Percentiles rank a stretch among this genome's conserved stretches.
Evolutionary conservation across 2,888 invertebrate species (phyloP).

Genomic region (Eurois occulta): DNA sequence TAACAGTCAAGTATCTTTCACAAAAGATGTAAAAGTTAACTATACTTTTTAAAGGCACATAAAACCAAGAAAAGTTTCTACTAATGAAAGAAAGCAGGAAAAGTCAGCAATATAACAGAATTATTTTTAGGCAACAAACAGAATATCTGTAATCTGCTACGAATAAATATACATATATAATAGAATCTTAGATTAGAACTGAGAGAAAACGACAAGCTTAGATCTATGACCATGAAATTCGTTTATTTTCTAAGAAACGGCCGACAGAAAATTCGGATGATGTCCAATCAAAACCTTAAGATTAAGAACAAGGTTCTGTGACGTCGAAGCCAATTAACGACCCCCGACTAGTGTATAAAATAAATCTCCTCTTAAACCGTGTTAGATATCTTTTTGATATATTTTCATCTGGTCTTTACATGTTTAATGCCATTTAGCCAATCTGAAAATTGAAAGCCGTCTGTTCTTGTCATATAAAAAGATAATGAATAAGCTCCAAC

Average conservation of each 20-base stretch:
- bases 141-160: neutral
- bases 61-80: neutral
- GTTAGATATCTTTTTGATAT: neutral
- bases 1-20: neutral
- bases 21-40: neutral
- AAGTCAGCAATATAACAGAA: neutral
- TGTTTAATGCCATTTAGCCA: neutral
- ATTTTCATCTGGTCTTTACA: constrained; percentile 11
- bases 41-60: neutral
- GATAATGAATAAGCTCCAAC: constrained; percentile 12
- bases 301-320: neutral
- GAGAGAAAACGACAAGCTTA: constrained; percentile 9
- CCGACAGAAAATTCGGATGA: neutral
- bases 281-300: constrained; percentile 1
- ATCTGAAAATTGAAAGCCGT: constrained; percentile 34
- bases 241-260: neutral
- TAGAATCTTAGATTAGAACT: neutral
- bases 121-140: neutral
- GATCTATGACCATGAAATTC: neutral
- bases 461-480: constrained; percentile 30
- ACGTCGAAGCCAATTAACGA: constrained; percentile 2
- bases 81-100: neutral
- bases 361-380: neutral
- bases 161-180: neutral
- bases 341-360: neutral